Percentiles rank a stretch among this genome's conserved stretches.
Conservation (phyloP, 2,888 invertebrate genomes). For the Polydrusus pterygomalis region DNA sequence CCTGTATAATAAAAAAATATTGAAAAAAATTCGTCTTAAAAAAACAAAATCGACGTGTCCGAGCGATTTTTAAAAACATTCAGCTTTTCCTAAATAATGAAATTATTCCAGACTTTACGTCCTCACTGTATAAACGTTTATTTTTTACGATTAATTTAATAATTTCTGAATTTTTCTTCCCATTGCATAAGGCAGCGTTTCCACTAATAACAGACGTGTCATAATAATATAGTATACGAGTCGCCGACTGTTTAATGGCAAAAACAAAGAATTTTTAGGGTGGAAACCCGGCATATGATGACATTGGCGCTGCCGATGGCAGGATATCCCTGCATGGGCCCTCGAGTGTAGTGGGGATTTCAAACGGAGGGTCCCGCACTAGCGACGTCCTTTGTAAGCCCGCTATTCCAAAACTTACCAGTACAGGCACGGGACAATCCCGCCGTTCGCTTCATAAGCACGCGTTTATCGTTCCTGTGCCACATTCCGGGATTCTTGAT, state of each 20-base stretch:
- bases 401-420: slow-evolving; percentile 40
- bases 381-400: slow-evolving; percentile 54
- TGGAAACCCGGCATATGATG: slow-evolving; percentile 38
- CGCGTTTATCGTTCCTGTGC: slow-evolving; percentile 27
- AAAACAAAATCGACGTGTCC: no score
- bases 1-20: no score
- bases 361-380: slow-evolving; percentile 61
- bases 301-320: slow-evolving; percentile 63
- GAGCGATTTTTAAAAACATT: no score
- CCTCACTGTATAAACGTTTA: no score
- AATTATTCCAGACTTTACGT: no score
- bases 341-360: slow-evolving; percentile 56
- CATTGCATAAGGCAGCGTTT: neutral
- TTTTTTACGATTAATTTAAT: neutral
- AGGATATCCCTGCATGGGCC: slow-evolving; percentile 68
- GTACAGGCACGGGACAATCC: slow-evolving; percentile 33
- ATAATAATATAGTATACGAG: neutral
- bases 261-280: slow-evolving; percentile 28
- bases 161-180: neutral
- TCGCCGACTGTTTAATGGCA: slow-evolving; percentile 22
- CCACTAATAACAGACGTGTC: neutral
- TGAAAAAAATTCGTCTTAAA: no score
- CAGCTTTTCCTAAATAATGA: no score
- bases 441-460: slow-evolving; percentile 2
- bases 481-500: slow-evolving; percentile 11